Percentiles rank a stretch among this genome's conserved stretches.
Evolutionary conservation across 2,888 invertebrate species (phyloP).

Genomic region (Teinopalpus imperialis): DNA sequence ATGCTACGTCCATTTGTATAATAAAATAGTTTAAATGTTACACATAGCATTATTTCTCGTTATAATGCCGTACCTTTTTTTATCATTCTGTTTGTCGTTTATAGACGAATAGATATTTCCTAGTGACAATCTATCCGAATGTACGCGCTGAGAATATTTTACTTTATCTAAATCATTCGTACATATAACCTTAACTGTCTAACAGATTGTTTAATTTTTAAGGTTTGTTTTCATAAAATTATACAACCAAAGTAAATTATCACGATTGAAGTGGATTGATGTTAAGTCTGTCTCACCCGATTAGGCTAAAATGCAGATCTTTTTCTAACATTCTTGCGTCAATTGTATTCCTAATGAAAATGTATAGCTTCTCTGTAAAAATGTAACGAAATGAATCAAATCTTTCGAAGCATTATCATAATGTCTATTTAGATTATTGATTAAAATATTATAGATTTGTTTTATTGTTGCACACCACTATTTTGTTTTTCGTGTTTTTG

Average conservation of each 20-base stretch:
- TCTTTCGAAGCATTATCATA: too few species aligned
- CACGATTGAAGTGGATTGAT: too few species aligned
- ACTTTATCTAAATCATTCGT: slow-evolving; percentile 14
- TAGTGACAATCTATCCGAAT: slow-evolving; percentile 15
- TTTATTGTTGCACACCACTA: slow-evolving; percentile 75
- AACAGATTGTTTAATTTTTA: not conserved
- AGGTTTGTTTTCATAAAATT: not conserved
- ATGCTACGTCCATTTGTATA: slow-evolving; percentile 69
- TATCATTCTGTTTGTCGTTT: slow-evolving; percentile 29
- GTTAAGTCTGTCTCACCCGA: too few species aligned
- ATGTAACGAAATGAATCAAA: too few species aligned
- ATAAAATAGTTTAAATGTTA: slow-evolving; percentile 46
- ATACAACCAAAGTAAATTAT: slow-evolving; percentile 8
- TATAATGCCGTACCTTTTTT: slow-evolving; percentile 30
- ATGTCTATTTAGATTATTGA: slow-evolving; percentile 2
- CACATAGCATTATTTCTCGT: slow-evolving; percentile 41
- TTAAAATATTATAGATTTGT: slow-evolving; percentile 47
- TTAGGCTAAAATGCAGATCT: too few species aligned
- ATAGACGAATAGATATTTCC: slow-evolving; percentile 10
- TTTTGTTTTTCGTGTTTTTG: slow-evolving; percentile 71
- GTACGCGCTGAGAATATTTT: slow-evolving; percentile 8
- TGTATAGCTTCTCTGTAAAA: too few species aligned
- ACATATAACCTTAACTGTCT: slow-evolving; percentile 7
- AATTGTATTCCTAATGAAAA: too few species aligned
- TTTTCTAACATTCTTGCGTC: too few species aligned